Conservation (phyloP, 1,140 invertebrate species). For the Cotesia chilonis region DNA sequence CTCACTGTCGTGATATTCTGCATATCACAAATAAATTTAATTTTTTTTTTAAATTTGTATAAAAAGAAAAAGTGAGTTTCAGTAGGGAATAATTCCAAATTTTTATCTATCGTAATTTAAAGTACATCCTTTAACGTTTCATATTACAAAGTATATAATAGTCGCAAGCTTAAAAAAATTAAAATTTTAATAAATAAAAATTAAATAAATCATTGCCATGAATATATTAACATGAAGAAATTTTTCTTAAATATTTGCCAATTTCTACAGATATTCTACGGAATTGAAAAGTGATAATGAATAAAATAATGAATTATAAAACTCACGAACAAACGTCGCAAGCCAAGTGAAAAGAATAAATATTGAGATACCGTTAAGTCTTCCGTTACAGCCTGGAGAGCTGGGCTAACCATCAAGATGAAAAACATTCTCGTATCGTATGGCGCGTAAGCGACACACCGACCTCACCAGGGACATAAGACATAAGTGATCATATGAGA, state of each 20-base stretch:
- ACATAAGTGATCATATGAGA: conserved; percentile 18
- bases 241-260: background rate
- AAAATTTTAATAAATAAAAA: no score
- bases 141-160: no score
- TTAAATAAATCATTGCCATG: background rate
- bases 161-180: no score
- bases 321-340: conserved; percentile 6
- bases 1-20: conserved; percentile 39
- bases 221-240: background rate
- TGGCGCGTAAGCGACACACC: conserved; percentile 13
- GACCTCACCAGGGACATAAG: background rate
- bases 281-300: conserved; percentile 28
- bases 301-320: conserved; percentile 30
- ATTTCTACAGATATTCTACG: conserved; percentile 3
- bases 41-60: no score
- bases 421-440: conserved; percentile 21
- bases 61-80: no score
- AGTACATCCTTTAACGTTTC: no score
- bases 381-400: conserved; percentile 64
- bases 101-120: no score
- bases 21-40: background rate
- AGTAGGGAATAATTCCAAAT: no score
- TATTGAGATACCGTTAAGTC: conserved; percentile 62
- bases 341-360: conserved; percentile 58
- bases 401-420: conserved; percentile 35